Evolutionary conservation across 2,113 vertebrate genomes (phyloP), one percentile per base, ranked within the genome.

Genomic region (Mixornis gularis): DNA sequence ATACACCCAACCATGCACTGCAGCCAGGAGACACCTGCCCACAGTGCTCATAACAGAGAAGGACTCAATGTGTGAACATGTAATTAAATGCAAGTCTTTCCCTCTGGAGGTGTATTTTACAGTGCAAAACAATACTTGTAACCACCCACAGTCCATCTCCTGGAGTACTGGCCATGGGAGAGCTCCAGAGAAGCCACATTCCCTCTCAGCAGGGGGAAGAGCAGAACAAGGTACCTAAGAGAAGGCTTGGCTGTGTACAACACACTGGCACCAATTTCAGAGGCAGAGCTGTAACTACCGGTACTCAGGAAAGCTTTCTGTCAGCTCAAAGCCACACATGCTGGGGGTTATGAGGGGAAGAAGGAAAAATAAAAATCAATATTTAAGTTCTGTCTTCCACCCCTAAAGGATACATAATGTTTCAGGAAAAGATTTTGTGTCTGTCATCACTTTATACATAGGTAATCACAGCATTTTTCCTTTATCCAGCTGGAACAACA

Each of bases 141-240:
- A 66, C 68, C 68, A 89, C 74, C 30, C 80, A 51, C 10, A 1
- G 46, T 25, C 51, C 1, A 1, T 55, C 73, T 87, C 84, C 74
- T 4, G 1, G 4, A 87, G 17, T 14, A 6, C 22, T 56, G 56
- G 48, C 69, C 60, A 63, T 0, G 2, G 14, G 22, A 78, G 5
- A 0, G 1, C 49, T 62, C 26, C 34, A 24, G 43, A 56, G 58
- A 2, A 2, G 6, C 32, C 55, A 55, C 5, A 1, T 10, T 70
- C 70, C 36, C 66, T 76, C 82, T 64, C 3, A 48, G 55, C 15
- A 82, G 26, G 13, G 30, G 3, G 10, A 66, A 53, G 21, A 79
- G 32, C 56, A 70, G 13, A 71, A 20, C 20, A 40, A 19, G 1
- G 0, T 1, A 30, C 2, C 7, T 0, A 10, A 12, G 40, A 62